Evolutionary conservation across 2,113 vertebrate species (phyloP).

Genomic region (Oenanthe melanoleuca): DNA sequence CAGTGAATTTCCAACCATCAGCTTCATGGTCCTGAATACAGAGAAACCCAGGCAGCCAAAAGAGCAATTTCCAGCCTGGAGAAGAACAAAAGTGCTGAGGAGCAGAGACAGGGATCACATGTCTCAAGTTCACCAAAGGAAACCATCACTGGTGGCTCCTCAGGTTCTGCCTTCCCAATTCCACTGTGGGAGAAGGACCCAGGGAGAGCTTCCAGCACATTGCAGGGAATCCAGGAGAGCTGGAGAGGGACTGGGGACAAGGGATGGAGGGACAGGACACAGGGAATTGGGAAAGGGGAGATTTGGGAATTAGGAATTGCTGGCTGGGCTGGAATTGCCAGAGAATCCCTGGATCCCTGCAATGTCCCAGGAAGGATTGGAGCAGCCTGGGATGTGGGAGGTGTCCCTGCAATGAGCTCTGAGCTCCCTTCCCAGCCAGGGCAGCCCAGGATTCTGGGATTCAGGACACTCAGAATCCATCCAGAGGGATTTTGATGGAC

Average conservation of each 20-base stretch:
- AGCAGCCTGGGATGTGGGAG: too few species aligned
- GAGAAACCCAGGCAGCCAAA: not conserved
- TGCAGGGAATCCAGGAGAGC: not conserved
- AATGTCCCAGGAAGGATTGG: too few species aligned
- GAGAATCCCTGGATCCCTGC: too few species aligned
- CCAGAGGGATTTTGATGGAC: too few species aligned
- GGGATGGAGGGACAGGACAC: not conserved
- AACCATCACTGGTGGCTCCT: not conserved
- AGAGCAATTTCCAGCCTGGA: not conserved
- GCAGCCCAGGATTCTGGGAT: too few species aligned
- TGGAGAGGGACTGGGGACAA: not conserved
- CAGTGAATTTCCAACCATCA: not conserved
- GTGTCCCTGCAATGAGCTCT: too few species aligned
- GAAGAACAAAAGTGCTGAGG: not conserved
- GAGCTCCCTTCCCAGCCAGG: too few species aligned
- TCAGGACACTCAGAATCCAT: too few species aligned
- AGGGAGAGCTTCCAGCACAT: not conserved
- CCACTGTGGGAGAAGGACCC: not conserved
- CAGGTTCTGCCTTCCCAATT: not conserved
- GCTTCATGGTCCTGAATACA: not conserved
- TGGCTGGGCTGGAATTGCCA: not conserved
- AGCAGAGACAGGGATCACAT: accelerated
- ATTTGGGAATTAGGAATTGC: not conserved
- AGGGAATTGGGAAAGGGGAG: not conserved
- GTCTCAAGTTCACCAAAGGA: not conserved